phyloP scores from a whole-genome alignment of 2,797 vertebrate species.

The Myoxocephalus aenaeus region DNA sequence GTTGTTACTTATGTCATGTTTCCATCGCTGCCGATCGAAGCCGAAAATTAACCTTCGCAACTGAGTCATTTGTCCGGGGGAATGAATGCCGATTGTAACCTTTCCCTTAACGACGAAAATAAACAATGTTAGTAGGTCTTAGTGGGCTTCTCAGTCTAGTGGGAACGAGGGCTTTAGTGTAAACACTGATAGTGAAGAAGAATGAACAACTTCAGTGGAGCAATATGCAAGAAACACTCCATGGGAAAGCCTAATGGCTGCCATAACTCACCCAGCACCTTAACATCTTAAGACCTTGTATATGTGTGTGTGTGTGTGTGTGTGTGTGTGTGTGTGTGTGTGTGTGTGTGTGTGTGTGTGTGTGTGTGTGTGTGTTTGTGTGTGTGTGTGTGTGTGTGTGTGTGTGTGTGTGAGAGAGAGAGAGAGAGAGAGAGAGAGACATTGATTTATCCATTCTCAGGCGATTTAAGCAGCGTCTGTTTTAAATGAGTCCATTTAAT shows the following conservation, averaged over 20 bases:
- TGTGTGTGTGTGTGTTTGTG: neutral
- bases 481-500: constrained; percentile 52
- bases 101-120: neutral
- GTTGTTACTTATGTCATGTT: neutral
- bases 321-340: neutral
- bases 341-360: too few species aligned
- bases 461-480: constrained; percentile 45
- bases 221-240: constrained; percentile 44
- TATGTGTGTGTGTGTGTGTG: constrained; percentile 20
- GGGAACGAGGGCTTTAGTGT: neutral
- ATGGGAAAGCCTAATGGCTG: constrained; percentile 57
- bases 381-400: neutral
- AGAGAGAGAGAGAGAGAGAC: neutral
- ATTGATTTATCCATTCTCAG: constrained; percentile 54
- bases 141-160: neutral
- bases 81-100: neutral
- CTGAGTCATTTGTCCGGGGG: neutral
- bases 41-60: neutral
- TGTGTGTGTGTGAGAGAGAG: neutral
- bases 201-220: constrained; percentile 40
- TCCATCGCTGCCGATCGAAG: neutral
- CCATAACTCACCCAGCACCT: constrained; percentile 61
- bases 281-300: constrained; percentile 39
- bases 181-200: constrained; percentile 22
- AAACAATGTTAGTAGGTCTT: neutral